Evolutionary conservation across 2,113 vertebrate species (phyloP).

Genomic region (Gobius niger): DNA sequence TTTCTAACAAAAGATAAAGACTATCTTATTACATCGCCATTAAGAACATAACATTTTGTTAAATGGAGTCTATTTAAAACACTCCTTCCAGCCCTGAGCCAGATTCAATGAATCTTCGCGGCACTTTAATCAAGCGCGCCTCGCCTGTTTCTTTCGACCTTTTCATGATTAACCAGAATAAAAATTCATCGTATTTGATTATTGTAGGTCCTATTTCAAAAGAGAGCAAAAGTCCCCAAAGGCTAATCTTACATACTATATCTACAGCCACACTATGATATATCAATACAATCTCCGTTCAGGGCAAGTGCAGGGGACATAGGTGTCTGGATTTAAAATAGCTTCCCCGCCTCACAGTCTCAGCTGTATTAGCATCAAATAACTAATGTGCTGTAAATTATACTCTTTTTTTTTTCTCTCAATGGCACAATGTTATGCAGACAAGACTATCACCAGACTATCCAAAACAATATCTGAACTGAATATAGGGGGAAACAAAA

Average conservation of each 20-base stretch:
- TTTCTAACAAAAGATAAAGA: conserved; percentile 75
- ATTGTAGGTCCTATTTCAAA: conserved; percentile 73
- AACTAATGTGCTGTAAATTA: neutral
- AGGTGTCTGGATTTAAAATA: conserved; percentile 42
- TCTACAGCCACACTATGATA: conserved; percentile 66
- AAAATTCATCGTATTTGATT: conserved; percentile 80
- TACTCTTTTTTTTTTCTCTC: neutral
- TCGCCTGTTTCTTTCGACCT: conserved; percentile 64
- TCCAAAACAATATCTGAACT: no score
- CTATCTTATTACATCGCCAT: conserved; percentile 78
- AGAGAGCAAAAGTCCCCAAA: conserved; percentile 62
- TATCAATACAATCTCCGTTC: conserved; percentile 73
- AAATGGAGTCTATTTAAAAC: conserved; percentile 81
- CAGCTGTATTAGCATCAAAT: neutral
- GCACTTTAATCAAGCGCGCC: conserved; percentile 74
- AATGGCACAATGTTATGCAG: no score
- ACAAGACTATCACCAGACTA: no score
- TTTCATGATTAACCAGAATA: conserved; percentile 76
- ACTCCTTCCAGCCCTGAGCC: conserved; percentile 66
- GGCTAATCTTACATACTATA: conserved; percentile 67
- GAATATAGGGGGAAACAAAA: no score
- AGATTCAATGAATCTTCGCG: conserved; percentile 72
- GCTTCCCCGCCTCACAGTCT: conserved; percentile 2
- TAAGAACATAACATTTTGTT: conserved; percentile 77
- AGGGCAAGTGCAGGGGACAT: conserved; percentile 45